Conservation (phyloP, 1,140 invertebrate species). For the Oscheius sp. region DNA sequence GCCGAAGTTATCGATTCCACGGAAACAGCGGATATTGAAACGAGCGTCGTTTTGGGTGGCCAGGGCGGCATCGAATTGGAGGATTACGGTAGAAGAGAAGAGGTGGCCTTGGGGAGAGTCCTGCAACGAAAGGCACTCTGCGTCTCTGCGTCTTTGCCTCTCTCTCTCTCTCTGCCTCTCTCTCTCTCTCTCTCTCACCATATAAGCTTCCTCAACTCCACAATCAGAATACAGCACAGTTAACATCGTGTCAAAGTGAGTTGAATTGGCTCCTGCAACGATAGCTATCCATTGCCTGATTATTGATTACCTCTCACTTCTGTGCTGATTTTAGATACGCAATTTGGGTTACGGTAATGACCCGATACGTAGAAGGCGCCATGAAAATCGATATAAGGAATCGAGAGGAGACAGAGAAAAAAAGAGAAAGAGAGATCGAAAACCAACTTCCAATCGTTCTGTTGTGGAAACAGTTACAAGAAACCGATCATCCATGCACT, state of each 20-base stretch:
- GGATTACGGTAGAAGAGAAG: neutral
- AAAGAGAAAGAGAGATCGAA: too few relatives aligned
- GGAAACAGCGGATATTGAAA: neutral
- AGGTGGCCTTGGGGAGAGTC: too few relatives aligned
- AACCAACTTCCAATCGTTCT: neutral
- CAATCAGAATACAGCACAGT: neutral
- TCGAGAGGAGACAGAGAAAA: too few relatives aligned
- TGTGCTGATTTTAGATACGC: too few relatives aligned
- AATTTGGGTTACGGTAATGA: neutral
- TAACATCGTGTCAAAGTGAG: neutral
- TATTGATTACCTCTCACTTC: too few relatives aligned
- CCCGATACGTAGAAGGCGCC: neutral
- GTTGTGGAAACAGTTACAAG: neutral
- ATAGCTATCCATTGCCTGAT: too few relatives aligned
- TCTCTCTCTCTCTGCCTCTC: too few relatives aligned
- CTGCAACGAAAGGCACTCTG: too few relatives aligned
- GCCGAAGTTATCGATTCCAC: neutral
- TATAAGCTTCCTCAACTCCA: neutral
- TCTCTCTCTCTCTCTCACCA: neutral
- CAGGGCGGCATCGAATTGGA: neutral
- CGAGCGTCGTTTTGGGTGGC: neutral
- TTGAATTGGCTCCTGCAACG: neutral
- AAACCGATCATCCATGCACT: neutral
- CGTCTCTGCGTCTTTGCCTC: too few relatives aligned
- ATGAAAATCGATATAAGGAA: neutral